Evolutionary conservation across 2,797 vertebrate genomes (phyloP), one percentile per base, ranked within the genome.

Genomic region (Neosilurus mollespiculum): DNA sequence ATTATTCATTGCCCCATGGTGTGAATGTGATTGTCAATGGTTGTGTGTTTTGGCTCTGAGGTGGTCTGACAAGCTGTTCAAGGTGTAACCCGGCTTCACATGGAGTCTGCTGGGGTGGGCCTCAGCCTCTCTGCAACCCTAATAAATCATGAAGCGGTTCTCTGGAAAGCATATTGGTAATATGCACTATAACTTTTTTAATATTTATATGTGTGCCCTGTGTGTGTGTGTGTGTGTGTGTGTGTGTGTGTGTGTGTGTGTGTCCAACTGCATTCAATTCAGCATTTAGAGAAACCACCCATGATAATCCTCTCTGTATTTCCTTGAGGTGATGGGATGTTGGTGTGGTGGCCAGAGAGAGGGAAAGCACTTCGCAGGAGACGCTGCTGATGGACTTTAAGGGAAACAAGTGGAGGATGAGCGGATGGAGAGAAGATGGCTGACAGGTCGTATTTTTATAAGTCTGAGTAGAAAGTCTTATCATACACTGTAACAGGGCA

Each of bases 401-500:
- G 24, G 78, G 71, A 70, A 81, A 62, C 43, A 81, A 80, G 77
- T 11, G 43, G 67, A 73, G 67, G 75, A 83, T 83, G 77, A 80
- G 85, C 59, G 65, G 78, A 86, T 59, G 59, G 58, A 76, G 43
- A 76, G 54, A 80, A 53, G 64, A 69, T 54, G 77, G 71, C 53
- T 80, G 78, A 81, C 78, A 81, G 83, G 70, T n/a, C 34, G 54
- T 81, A 76, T 84, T 78, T 78, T 59, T 56, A 80, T 43, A 79
- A 73, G 61, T 20, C 10, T 30, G 53, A 51, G 70, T 61, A 80
- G 58, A 81, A 75, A 84, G 62, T 76, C 70, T 76, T 84, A 81
- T 81, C 61, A 59, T 15, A 18, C 22, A 9, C 67, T 66, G 69
- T 80, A 73, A 84, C 77, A 26, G 76, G 72, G 67, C 82, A 84